A percentile compares a stretch with the other conserved stretches of the same genome.
Evolutionary conservation across 2,888 invertebrate genomes (phyloP).

Genomic region (Drosophila vallismaia): DNA sequence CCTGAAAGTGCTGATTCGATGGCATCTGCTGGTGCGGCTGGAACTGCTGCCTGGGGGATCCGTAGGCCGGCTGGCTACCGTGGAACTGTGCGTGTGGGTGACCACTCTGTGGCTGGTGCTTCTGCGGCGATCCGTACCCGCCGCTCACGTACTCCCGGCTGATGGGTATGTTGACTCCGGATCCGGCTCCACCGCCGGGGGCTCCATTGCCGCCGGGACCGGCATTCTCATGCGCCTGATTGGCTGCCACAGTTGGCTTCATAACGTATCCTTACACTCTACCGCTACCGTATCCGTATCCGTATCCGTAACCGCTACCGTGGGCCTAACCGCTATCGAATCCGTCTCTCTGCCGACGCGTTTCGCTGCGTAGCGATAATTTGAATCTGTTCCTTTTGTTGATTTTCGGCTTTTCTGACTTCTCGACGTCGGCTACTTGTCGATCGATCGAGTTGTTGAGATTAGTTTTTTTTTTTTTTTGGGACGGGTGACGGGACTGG

Average conservation of each 20-base stretch:
- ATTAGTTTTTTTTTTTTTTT: conserved; percentile 27
- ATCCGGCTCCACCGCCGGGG: conserved; percentile 32
- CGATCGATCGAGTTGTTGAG: conserved; percentile 38
- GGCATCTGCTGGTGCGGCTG: conserved; percentile 60
- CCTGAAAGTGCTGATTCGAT: conserved; percentile 65
- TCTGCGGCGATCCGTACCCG: conserved; percentile 51
- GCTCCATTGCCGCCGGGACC: conserved; percentile 42
- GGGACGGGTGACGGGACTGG: conserved; percentile 8
- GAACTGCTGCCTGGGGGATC: conserved; percentile 65
- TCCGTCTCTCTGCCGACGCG: conserved; percentile 17
- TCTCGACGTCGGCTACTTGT: conserved; percentile 37
- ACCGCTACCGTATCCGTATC: conserved; percentile 5
- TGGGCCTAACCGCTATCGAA: conserved; percentile 14
- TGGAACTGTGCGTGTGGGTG: conserved; percentile 49
- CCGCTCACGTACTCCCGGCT: conserved; percentile 68
- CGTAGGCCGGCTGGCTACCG: conserved; percentile 48
- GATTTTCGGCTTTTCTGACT: conserved; percentile 24
- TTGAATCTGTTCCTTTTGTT: conserved; percentile 26
- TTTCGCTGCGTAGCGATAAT: conserved; percentile 26
- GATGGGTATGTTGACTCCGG: conserved; percentile 76
- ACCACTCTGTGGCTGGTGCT: conserved; percentile 43
- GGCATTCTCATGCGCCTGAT: conserved; percentile 52
- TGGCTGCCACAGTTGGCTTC: conserved; percentile 82
- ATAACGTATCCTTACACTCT: conserved; percentile 47
- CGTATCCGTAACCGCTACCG: background rate